Conservation (phyloP, 2,113 vertebrate genomes). For the Proteles cristata region DNA sequence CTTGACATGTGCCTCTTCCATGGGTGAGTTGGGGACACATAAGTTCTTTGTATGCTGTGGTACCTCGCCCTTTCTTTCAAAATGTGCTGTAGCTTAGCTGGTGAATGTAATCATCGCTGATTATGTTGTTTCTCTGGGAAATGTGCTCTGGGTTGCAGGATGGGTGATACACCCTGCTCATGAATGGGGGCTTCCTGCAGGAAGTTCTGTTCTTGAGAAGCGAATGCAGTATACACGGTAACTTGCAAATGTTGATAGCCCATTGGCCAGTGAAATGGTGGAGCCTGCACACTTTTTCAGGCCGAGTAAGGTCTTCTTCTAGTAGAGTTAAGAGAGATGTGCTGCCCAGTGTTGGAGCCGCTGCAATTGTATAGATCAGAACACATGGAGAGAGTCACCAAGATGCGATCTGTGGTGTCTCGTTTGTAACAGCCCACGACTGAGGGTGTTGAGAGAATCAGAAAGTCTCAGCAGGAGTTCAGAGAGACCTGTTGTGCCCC, state of each 20-base stretch:
- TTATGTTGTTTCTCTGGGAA: no score
- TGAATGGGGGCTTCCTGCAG: neutral
- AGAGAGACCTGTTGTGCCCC: fast-evolving
- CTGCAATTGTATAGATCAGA: neutral
- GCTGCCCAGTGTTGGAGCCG: neutral
- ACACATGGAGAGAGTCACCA: neutral
- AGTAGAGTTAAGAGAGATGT: no score
- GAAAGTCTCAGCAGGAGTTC: fast-evolving
- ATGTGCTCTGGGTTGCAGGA: neutral
- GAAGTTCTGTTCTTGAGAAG: neutral
- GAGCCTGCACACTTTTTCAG: neutral
- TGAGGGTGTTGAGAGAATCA: neutral
- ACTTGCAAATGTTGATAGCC: neutral
- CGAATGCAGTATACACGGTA: no score
- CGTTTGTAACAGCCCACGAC: neutral
- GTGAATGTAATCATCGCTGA: no score
- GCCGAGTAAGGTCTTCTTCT: neutral
- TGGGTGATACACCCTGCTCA: neutral
- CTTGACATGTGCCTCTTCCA: neutral
- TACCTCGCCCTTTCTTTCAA: neutral
- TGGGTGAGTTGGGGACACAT: fast-evolving
- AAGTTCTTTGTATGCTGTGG: neutral
- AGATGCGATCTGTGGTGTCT: fast-evolving
- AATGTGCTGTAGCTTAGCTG: neutral
- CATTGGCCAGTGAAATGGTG: fast-evolving